Evolutionary conservation across 2,888 invertebrate species (phyloP).

Genomic region (Drosophila mettleri): DNA sequence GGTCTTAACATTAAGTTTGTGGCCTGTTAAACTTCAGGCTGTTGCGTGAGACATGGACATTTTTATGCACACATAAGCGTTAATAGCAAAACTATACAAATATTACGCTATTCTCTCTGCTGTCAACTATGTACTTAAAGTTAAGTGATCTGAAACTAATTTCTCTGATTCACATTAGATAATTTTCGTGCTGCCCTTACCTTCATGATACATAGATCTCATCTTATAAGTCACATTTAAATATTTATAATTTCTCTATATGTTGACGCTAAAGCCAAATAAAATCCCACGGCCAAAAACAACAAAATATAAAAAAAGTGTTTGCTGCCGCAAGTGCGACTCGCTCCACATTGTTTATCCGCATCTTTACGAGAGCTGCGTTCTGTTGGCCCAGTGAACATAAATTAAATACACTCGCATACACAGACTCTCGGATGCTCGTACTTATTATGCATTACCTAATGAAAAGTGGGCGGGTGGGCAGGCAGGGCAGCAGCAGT

Average conservation of each 20-base stretch:
- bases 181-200: too few species aligned
- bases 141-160: background rate
- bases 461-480: conserved; percentile 72
- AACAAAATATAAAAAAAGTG: background rate
- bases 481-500: conserved; percentile 2
- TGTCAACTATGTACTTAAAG: background rate
- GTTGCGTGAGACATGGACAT: conserved; percentile 13
- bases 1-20: conserved; percentile 24
- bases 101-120: background rate
- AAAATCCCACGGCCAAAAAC: background rate
- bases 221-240: background rate
- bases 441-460: conserved; percentile 78
- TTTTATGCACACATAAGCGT: background rate
- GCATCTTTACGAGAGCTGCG: conserved; percentile 30
- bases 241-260: conserved; percentile 3
- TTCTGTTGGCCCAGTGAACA: conserved; percentile 45
- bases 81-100: background rate
- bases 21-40: conserved; percentile 14
- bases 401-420: conserved; percentile 69
- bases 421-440: conserved; percentile 32
- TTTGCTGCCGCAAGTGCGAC: background rate
- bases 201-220: background rate
- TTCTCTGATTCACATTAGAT: background rate
- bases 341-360: conserved; percentile 23
- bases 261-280: background rate